A percentile compares a stretch with the other conserved stretches of the same genome.
phyloP scores from a whole-genome alignment of 2,888 invertebrate genomes.

The Cryptocheilus praepositus region DNA sequence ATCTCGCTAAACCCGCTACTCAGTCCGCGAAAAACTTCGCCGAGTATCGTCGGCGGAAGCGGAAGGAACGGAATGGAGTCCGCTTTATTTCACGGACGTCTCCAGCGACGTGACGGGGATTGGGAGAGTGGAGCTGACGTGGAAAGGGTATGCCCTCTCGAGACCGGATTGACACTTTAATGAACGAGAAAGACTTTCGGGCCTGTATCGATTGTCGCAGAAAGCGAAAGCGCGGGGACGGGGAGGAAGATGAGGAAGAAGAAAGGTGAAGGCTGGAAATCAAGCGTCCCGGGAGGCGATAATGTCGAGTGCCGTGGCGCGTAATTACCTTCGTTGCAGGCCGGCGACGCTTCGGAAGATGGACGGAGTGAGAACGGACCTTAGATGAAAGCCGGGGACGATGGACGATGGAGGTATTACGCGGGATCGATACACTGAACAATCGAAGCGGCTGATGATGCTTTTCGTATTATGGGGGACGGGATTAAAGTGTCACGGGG shows the following conservation, averaged over 20 bases:
- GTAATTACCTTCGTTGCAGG: constrained; percentile 68
- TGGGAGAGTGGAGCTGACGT: background rate
- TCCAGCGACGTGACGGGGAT: constrained; percentile 41
- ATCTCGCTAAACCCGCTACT: background rate
- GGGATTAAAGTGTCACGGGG: no score
- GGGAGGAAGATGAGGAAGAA: constrained; percentile 14
- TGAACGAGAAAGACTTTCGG: constrained; percentile 64
- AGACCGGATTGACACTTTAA: constrained; percentile 70
- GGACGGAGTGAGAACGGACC: constrained; percentile 39
- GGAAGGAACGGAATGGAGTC: constrained; percentile 36
- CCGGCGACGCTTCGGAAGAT: constrained; percentile 39
- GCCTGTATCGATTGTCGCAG: constrained; percentile 52
- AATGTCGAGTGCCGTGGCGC: constrained; percentile 64
- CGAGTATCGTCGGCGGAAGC: background rate
- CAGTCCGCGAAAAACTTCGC: background rate
- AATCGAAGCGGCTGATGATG: background rate
- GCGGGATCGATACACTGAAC: constrained; percentile 16
- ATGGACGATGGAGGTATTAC: constrained; percentile 49
- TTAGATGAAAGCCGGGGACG: constrained; percentile 39
- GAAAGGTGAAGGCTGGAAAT: constrained; percentile 51
- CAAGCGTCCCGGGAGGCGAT: constrained; percentile 61
- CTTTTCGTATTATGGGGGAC: no score
- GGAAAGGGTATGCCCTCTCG: constrained; percentile 44
- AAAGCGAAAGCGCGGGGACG: constrained; percentile 50
- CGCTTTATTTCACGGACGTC: constrained; percentile 55